phyloP scores from a whole-genome alignment of 2,888 invertebrate genomes.

The Pantelozetes paolii region DNA sequence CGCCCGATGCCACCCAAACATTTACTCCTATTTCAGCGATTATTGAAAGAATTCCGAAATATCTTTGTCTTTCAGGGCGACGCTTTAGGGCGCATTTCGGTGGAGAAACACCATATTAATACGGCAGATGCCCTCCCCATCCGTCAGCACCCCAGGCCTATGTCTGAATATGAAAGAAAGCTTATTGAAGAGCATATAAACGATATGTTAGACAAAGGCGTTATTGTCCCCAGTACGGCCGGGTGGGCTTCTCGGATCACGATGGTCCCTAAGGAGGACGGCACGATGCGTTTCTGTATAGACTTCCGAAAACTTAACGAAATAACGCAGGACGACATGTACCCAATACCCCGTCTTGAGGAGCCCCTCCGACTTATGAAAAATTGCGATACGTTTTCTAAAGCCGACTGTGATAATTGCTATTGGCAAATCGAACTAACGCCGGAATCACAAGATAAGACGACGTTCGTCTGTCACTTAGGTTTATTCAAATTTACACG shows the following conservation, averaged over 20 bases:
- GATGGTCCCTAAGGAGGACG: constrained; percentile 38
- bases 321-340: constrained; percentile 3
- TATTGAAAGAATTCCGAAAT: no score
- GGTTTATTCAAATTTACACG: constrained; percentile 30
- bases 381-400: background rate
- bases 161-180: no score
- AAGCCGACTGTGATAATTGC: constrained; percentile 13
- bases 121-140: no score
- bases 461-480: constrained; percentile 30
- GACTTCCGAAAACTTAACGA: constrained; percentile 39
- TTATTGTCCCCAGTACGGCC: background rate
- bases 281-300: constrained; percentile 26
- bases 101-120: no score
- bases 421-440: constrained; percentile 33
- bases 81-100: no score
- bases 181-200: background rate
- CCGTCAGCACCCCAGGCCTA: no score
- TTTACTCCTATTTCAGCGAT: no score
- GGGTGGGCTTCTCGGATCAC: constrained; percentile 24
- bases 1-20: no score
- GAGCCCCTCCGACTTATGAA: constrained; percentile 18
- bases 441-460: background rate
- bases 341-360: constrained; percentile 36
- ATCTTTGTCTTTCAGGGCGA: no score
- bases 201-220: background rate